These are phyloP conservation scores for Andrena camellia DNA, from an alignment of 2,888 invertebrate genomes.

Conservation along the genomic window DNA sequence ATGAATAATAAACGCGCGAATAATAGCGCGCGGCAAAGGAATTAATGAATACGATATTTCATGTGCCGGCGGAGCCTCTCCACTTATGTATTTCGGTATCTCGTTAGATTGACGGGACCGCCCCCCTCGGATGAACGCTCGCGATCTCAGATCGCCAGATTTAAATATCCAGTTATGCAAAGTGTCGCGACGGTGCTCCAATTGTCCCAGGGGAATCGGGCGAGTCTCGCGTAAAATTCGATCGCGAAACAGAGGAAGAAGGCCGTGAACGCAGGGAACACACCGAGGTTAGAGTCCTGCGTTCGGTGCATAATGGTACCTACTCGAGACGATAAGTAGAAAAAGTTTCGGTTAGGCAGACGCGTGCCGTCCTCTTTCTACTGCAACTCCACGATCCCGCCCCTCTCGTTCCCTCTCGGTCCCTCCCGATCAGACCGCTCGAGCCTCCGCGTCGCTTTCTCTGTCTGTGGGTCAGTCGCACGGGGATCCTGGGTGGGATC, in stretches of 20 bases:
- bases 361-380: constrained; percentile 3
- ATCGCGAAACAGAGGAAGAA: constrained; percentile 7
- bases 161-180: constrained; percentile 54
- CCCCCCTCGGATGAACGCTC: constrained; percentile 1
- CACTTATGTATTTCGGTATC: constrained; percentile 4
- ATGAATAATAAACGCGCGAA: constrained; percentile 29
- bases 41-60: constrained; percentile 25
- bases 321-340: constrained; percentile 5
- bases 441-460: constrained; percentile 55
- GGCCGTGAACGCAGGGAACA: not conserved
- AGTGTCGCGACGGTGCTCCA: constrained; percentile 23
- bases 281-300: not conserved
- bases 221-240: constrained; percentile 23
- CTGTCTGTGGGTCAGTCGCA: constrained; percentile 74
- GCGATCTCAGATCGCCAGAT: constrained; percentile 25
- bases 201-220: constrained; percentile 25
- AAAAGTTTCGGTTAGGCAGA: constrained; percentile 17
- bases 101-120: not conserved
- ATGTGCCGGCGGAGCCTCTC: not conserved
- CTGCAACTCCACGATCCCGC: not conserved
- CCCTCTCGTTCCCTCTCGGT: constrained; percentile 13
- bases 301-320: constrained; percentile 12
- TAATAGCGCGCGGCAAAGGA: constrained; percentile 2
- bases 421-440: constrained; percentile 18
- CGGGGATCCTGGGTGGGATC: constrained; percentile 72